Percentiles rank a stretch among this genome's conserved stretches.
Conservation (phyloP, 2,113 vertebrate genomes). For the Ctenomys sociabilis region DNA sequence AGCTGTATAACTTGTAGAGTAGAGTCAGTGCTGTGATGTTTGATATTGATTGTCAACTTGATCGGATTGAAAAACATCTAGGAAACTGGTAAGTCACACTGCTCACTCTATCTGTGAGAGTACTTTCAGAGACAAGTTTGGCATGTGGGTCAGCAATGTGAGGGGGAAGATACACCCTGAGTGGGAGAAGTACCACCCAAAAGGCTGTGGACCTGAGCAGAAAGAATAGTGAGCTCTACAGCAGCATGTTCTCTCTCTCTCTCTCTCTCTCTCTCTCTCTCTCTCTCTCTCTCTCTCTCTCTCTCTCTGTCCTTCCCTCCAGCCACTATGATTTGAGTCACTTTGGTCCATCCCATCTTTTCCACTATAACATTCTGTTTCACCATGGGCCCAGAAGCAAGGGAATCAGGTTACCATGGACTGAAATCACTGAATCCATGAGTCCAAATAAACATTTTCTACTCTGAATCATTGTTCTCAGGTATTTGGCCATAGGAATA, state of each 20-base stretch:
- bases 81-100: not conserved
- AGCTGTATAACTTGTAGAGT: not conserved
- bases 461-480: not conserved
- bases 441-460: not conserved
- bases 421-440: not conserved
- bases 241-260: too few relatives aligned
- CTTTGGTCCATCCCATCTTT: not conserved
- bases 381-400: not conserved
- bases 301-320: too few relatives aligned
- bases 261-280: not conserved
- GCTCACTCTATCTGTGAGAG: not conserved
- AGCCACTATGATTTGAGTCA: not conserved
- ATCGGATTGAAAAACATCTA: not conserved
- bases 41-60: not conserved
- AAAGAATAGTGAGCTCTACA: not conserved
- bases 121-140: not conserved
- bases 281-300: not conserved
- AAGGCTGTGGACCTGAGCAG: not conserved
- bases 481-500: not conserved
- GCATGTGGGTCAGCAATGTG: not conserved
- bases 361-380: not conserved
- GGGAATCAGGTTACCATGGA: not conserved
- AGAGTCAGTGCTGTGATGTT: not conserved
- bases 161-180: not conserved
- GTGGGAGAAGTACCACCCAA: not conserved